A percentile compares a stretch with the other conserved stretches of the same genome.
Evolutionary conservation across 2,113 vertebrate genomes (phyloP).

Genomic region (Podilymbus podiceps): DNA sequence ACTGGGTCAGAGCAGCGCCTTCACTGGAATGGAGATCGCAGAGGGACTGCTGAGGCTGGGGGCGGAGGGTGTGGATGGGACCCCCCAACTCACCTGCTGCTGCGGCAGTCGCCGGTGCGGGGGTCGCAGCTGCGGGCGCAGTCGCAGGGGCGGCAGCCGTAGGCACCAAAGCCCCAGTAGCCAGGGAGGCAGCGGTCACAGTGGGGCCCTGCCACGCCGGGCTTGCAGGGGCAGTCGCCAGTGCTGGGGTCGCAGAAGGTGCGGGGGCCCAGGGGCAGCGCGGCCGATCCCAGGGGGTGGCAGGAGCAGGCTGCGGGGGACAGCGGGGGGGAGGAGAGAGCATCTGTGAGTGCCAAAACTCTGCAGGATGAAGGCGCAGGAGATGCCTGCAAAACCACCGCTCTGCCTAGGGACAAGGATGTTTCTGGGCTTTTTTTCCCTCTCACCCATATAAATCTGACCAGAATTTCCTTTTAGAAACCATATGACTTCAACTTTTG

Average conservation of each 20-base stretch:
- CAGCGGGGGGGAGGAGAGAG: not conserved
- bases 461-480: not conserved
- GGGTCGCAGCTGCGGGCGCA: constrained; percentile 92
- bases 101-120: constrained; percentile 86
- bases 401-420: not conserved
- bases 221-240: constrained; percentile 93
- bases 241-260: constrained; percentile 87
- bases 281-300: constrained; percentile 84
- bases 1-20: accelerated
- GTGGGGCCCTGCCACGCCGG: constrained; percentile 85
- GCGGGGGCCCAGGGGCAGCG: constrained; percentile 72
- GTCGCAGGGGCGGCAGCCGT: constrained; percentile 91
- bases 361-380: accelerated
- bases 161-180: constrained; percentile 92
- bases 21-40: accelerated
- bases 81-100: constrained; percentile 76
- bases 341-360: not conserved
- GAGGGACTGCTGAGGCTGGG: not conserved
- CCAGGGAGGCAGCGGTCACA: constrained; percentile 93
- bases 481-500: not conserved
- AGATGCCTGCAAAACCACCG: accelerated
- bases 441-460: not conserved
- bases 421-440: not conserved
- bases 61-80: too few relatives aligned
- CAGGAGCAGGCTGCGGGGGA: constrained; percentile 84